Base-by-base conservation (phyloP, 2,113 vertebrate genomes). In the Limnothrissa miodon region DNA sequence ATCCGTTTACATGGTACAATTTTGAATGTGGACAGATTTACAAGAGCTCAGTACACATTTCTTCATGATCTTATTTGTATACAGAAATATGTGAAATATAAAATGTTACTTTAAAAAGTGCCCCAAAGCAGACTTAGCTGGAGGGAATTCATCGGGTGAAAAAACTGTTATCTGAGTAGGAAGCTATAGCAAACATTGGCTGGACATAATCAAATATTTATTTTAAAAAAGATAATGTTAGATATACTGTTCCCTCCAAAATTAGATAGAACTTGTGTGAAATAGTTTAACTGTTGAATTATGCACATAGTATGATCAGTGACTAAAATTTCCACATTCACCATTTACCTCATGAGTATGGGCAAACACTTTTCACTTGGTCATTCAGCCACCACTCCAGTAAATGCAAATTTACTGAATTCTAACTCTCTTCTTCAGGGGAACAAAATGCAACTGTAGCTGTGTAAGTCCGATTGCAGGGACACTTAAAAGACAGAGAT, bases 401-500 rank as follows among this genome's bases (percentile, higher is more conserved):
- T 36, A 33, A 13, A 74, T 74, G 66, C 15, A 74, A 74, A 74
- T 74, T 13, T 74, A 33, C 66, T 39, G 66, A 74, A 74, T 33
- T 33, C 33, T 33, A 15, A 33, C 66, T 36, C 11, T 36, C 66
- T 74, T 74, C 66, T 74, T 13, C 25, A 36, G 33, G 33, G 33
- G 66, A 36, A 15, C 62, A 51, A 42, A 78, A 82, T 45, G 9
- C 59, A 74, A 74, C 66, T 36, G 66, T 74, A 74, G 36, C 66
- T 74, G 66, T 74, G 66, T 29, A 74, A 74, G 25, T 74, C 66
- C 36, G 66, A 82, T 74, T 74, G 23, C 56, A 82, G 66, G 66
- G 29, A 46, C 42, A 19, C 62, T 74, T 45, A 62, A 88, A 70
- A 83, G 83, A 82, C 83, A 86, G 85, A 83, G 85, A 81, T 89